Evolutionary conservation across 2,888 invertebrate genomes (phyloP).

Genomic region (Andrena bicolor): DNA sequence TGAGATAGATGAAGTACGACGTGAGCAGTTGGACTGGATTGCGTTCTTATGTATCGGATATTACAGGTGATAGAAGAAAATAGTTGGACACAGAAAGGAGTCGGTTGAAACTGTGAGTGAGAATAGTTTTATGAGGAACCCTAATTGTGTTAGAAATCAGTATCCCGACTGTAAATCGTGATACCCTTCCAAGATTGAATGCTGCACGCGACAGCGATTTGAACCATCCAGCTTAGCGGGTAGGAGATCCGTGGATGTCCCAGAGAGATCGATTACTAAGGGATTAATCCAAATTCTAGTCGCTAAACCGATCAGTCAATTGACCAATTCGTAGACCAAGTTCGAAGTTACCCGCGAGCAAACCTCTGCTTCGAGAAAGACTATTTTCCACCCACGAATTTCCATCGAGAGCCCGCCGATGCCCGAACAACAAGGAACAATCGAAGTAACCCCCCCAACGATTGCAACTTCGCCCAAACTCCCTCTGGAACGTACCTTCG

Average conservation of each 20-base stretch:
- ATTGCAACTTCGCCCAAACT: constrained; percentile 2
- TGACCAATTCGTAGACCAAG: not conserved
- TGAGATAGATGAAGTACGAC: no score
- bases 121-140: no score
- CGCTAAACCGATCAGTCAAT: not conserved
- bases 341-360: not conserved
- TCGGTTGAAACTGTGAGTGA: no score
- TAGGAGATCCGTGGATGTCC: not conserved
- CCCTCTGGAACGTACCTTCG: constrained; percentile 8
- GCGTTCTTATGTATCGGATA: no score
- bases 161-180: no score
- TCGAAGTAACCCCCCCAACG: not conserved
- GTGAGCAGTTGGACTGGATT: no score
- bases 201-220: no score
- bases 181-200: not conserved
- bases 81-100: no score
- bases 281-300: not conserved
- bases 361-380: no score
- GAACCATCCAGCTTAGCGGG: not conserved
- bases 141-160: no score
- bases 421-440: constrained; percentile 14
- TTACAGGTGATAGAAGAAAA: no score
- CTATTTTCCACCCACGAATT: not conserved
- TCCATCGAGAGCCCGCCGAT: not conserved
- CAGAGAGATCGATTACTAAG: not conserved